These are phyloP conservation scores for Parotia lawesii DNA, from an alignment of 2,113 vertebrate species.

Conservation along the genomic window DNA sequence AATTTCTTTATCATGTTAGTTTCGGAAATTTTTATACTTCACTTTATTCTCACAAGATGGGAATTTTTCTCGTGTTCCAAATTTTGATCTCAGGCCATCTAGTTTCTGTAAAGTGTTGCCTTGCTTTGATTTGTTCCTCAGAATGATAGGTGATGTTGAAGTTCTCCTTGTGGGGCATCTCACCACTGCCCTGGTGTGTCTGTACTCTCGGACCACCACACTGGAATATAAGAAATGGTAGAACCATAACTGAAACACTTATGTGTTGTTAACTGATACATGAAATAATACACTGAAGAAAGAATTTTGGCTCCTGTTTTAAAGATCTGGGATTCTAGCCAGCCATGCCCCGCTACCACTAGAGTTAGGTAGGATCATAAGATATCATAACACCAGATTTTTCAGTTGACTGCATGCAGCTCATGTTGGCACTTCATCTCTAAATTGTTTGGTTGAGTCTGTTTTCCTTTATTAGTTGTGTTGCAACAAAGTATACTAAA, in stretches of 20 bases:
- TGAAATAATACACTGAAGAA: not conserved
- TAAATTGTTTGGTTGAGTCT: constrained; percentile 17
- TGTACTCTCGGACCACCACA: not conserved
- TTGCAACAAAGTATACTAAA: constrained; percentile 28
- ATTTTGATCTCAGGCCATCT: not conserved
- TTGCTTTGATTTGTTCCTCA: not conserved
- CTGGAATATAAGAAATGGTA: not conserved
- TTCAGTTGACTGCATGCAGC: not conserved
- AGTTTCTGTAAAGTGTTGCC: not conserved
- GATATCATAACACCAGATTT: not conserved
- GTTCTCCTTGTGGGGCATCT: not conserved
- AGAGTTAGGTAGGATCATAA: not conserved
- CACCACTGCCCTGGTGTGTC: not conserved
- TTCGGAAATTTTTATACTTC: not conserved
- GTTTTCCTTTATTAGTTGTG: constrained; percentile 31
- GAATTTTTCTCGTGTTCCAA: not conserved
- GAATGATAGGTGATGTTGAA: not conserved
- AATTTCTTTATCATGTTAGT: not conserved
- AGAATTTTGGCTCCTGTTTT: not conserved
- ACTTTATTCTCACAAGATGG: not conserved
- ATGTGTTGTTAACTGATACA: fast-evolving
- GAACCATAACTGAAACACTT: not conserved
- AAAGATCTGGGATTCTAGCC: not conserved
- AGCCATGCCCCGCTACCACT: not conserved
- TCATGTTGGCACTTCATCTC: constrained; percentile 6